Base-by-base conservation (phyloP, 2,797 vertebrate genomes). In the Melanotaenia parkinsoni region DNA sequence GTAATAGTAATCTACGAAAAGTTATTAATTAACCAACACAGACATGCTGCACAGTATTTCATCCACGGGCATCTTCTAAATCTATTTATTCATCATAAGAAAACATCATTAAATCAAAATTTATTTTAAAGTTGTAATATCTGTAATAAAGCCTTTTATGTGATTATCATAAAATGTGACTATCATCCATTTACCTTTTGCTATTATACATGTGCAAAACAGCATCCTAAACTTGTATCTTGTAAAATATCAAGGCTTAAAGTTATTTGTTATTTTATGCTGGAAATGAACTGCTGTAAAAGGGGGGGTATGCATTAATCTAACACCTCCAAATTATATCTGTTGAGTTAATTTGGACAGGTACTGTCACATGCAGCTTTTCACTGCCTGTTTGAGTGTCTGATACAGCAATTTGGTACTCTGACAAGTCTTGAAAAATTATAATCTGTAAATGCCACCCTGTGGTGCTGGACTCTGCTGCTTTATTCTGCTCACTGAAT, bases 381-480 rank as follows among this genome's bases (percentile, higher is more conserved):
- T 79, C 51, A 54, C 35, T 32, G 30, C 71, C 70, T 51, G 37
- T 58, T 38, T 63, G 63, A 70, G 72, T 58, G 67, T 54, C 38
- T 63, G 18, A 81, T 68, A 40, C 50, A 64, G 68, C 64, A 60
- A 53, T 82, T 67, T 74, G 56, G 60, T 71, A 6, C 79, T 82
- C 38, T 57, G 72, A 76, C 70, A 76, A 79, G 58, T 77, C 4
- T 43, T 63, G 30, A 72, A 80, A 67, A 74, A 87, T 86, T 61
- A 70, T 80, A 85, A 37, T 84, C 57, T 75, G 74, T 70, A 85
- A 79, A 75, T 24, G 51, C 70, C 38, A 43, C 61, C 65, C 58
- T 58, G 67, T 75, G 54, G 70, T 72, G 53, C 14, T 43, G 33
- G 70, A 60, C 54, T 65, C 54, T 22, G 62, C 56, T 40, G 59